These are phyloP conservation scores for Leptobrachium leishanense DNA, from an alignment of 2,113 vertebrate species.

Conservation along the genomic window DNA sequence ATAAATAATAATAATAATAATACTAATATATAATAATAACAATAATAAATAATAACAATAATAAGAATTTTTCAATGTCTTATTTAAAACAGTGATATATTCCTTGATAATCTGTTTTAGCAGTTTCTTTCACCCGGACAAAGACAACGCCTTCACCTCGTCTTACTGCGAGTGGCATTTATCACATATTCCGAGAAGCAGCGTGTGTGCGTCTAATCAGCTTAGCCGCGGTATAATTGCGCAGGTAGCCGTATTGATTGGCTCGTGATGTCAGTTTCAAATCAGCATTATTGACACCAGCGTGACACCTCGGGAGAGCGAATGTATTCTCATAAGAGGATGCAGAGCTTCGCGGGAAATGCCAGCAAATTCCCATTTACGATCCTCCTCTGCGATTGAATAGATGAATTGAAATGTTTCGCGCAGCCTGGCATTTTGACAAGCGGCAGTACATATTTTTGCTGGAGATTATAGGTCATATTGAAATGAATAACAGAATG, in stretches of 20 bases:
- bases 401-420: background rate
- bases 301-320: background rate
- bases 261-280: conserved; percentile 3
- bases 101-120: background rate
- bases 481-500: conserved; percentile 21
- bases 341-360: background rate
- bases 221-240: conserved; percentile 12
- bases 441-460: conserved; percentile 10
- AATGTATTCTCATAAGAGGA: conserved; percentile 14
- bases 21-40: too few species aligned
- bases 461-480: conserved; percentile 2
- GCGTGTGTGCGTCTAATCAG: conserved; percentile 18
- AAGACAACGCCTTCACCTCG: background rate
- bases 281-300: conserved; percentile 15
- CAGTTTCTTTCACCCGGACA: background rate
- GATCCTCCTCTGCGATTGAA: background rate
- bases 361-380: background rate
- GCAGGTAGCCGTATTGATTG: conserved; percentile 24
- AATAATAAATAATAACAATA: too few species aligned
- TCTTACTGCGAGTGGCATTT: conserved; percentile 13
- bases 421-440: conserved; percentile 2
- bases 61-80: too few species aligned
- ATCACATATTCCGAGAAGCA: conserved; percentile 20
- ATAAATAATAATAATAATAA: too few species aligned
- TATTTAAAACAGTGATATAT: background rate